These are phyloP conservation scores for Ambastaia sidthimunki DNA, from an alignment of 2,797 vertebrate genomes.

Conservation along the genomic window DNA sequence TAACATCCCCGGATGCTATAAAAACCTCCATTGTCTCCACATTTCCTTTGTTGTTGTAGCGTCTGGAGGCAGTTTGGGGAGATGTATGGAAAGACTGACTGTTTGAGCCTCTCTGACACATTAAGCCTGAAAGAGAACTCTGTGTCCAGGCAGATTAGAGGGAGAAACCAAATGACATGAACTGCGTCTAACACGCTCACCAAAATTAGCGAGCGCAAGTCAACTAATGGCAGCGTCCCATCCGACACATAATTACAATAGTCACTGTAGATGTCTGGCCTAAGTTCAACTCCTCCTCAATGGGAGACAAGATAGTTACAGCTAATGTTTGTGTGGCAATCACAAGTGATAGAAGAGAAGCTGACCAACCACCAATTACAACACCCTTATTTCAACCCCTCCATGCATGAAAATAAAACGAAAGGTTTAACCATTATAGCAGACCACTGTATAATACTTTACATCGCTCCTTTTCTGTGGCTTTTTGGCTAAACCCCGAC, in stretches of 20 bases:
- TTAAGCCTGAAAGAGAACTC: slow-evolving; percentile 41
- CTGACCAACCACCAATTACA: slow-evolving; percentile 17
- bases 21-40: slow-evolving; percentile 53
- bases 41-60: slow-evolving; percentile 57
- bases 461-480: slow-evolving; percentile 52
- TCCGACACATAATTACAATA: slow-evolving; percentile 26
- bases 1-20: slow-evolving; percentile 42
- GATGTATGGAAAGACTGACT: slow-evolving; percentile 39
- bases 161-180: slow-evolving; percentile 15
- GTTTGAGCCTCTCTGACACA: slow-evolving; percentile 39
- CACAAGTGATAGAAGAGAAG: background rate
- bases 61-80: slow-evolving; percentile 52
- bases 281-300: slow-evolving; percentile 29
- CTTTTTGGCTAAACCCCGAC: slow-evolving; percentile 47
- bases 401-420: slow-evolving; percentile 27
- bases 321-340: slow-evolving; percentile 3
- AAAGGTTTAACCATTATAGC: slow-evolving; percentile 40
- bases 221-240: slow-evolving; percentile 14
- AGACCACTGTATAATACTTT: slow-evolving; percentile 47
- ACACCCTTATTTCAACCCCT: slow-evolving; percentile 42
- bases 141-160: slow-evolving; percentile 38
- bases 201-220: slow-evolving; percentile 41
- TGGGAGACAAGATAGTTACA: slow-evolving; percentile 37
- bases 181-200: slow-evolving; percentile 14
- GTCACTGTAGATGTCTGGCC: slow-evolving; percentile 33